Conservation (phyloP, 2,113 vertebrate species). For the Zosterops japonicus region DNA sequence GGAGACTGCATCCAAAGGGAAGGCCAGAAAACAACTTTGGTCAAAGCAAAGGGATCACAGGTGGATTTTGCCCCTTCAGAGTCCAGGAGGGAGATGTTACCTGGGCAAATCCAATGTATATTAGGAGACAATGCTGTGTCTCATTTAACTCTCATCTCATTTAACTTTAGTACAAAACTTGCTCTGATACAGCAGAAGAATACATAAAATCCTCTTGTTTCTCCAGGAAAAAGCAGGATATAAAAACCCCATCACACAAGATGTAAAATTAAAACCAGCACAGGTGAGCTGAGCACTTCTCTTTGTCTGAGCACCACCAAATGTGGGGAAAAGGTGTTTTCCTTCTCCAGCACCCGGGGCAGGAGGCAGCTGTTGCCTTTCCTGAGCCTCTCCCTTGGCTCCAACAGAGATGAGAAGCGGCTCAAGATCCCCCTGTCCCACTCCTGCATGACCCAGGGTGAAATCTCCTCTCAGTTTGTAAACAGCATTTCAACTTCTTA, state of each 20-base stretch:
- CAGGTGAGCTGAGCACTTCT: neutral
- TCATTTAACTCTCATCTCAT: neutral
- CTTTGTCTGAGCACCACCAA: neutral
- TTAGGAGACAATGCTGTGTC: rapidly evolving
- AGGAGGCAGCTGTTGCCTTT: neutral
- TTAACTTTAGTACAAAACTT: neutral
- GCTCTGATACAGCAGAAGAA: neutral
- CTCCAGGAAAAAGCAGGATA: neutral
- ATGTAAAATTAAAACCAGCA: neutral
- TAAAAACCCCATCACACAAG: neutral
- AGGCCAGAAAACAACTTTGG: neutral
- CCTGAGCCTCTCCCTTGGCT: neutral
- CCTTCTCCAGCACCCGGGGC: neutral
- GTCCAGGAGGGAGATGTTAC: neutral
- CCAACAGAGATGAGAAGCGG: neutral
- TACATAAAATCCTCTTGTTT: neutral
- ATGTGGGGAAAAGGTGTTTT: neutral
- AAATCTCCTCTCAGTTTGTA: neutral
- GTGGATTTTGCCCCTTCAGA: neutral
- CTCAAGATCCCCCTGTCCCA: neutral
- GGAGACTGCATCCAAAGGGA: neutral
- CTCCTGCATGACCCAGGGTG: rapidly evolving
- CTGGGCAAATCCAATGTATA: rapidly evolving
- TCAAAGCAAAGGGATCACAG: neutral
- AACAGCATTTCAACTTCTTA: neutral